These are phyloP conservation scores for Actenoides lindsayi DNA, from an alignment of 2,113 vertebrate species.

Conservation along the genomic window DNA sequence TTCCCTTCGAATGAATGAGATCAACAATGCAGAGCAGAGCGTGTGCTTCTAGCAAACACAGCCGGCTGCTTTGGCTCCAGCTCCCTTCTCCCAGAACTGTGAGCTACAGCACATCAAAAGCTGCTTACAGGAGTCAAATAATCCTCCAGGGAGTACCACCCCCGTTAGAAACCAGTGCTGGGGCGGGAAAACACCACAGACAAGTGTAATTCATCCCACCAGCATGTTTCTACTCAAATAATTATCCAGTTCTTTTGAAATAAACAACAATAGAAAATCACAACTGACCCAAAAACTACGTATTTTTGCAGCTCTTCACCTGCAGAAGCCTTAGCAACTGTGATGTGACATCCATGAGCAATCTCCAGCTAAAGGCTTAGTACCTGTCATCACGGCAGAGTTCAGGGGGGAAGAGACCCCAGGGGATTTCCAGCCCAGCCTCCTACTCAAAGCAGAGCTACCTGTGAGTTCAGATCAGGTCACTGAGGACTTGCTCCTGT, in stretches of 20 bases:
- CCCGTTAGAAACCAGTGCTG: background rate
- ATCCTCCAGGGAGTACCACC: slow-evolving; percentile 1
- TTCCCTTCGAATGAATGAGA: background rate
- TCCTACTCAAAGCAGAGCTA: background rate
- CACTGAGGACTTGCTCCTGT: background rate
- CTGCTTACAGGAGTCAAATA: background rate
- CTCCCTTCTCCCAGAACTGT: background rate
- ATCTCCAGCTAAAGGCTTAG: background rate
- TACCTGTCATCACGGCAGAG: fast-evolving
- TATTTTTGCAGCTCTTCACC: background rate
- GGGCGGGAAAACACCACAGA: background rate
- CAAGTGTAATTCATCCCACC: slow-evolving; percentile 18
- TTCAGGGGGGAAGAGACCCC: background rate
- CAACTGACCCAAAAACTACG: background rate
- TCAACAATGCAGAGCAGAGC: background rate
- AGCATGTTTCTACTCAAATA: background rate
- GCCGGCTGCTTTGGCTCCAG: background rate
- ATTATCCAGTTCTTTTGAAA: background rate
- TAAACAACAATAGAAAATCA: background rate
- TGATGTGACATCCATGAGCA: background rate
- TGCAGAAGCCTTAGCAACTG: background rate
- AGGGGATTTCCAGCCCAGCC: background rate
- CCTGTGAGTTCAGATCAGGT: background rate
- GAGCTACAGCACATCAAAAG: background rate
- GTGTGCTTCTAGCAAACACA: background rate